Evolutionary conservation across 2,888 invertebrate genomes (phyloP).

Genomic region (Drosophila pegasa): DNA sequence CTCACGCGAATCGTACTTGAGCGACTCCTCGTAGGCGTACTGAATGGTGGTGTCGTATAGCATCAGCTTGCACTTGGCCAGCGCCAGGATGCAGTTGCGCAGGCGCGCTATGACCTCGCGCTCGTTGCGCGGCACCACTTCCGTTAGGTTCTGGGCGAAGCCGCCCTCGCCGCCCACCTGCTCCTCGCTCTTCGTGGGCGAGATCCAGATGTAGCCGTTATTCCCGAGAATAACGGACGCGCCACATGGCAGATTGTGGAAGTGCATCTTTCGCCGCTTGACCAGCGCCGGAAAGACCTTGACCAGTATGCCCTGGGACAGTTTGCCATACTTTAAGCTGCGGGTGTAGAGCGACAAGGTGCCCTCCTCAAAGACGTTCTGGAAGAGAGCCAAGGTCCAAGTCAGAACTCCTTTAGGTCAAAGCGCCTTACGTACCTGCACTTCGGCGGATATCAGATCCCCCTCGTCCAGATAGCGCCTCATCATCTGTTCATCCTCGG

Average conservation of each 20-base stretch:
- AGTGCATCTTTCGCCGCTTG: slow-evolving; percentile 97
- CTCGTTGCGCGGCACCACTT: slow-evolving; percentile 89
- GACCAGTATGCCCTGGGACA: slow-evolving; percentile 94
- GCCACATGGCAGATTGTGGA: slow-evolving; percentile 96
- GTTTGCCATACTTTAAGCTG: slow-evolving; percentile 98
- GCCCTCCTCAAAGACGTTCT: slow-evolving; percentile 94
- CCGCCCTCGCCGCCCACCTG: slow-evolving; percentile 89
- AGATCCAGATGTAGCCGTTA: slow-evolving; percentile 98
- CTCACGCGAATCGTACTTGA: slow-evolving; percentile 92
- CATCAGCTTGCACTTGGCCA: slow-evolving; percentile 95
- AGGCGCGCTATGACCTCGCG: slow-evolving; percentile 95
- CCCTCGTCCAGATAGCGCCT: slow-evolving; percentile 96
- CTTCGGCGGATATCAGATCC: slow-evolving; percentile 98
- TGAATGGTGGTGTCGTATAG: slow-evolving; percentile 96
- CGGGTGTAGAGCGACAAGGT: slow-evolving; percentile 97
- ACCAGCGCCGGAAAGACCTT: slow-evolving; percentile 96
- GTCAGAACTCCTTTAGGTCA: background rate
- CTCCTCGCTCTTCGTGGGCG: slow-evolving; percentile 88
- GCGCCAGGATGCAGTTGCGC: slow-evolving; percentile 94
- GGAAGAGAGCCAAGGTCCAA: background rate
- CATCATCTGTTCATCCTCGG: slow-evolving; percentile 99
- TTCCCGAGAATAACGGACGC: slow-evolving; percentile 97
- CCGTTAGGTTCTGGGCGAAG: slow-evolving; percentile 91
- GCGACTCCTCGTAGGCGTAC: slow-evolving; percentile 95
- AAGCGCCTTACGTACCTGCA: slow-evolving; percentile 88